A percentile compares a stretch with the other conserved stretches of the same genome.
These are phyloP conservation scores for Agonopterix arenella DNA, from an alignment of 2,888 invertebrate species.

Conservation along the genomic window DNA sequence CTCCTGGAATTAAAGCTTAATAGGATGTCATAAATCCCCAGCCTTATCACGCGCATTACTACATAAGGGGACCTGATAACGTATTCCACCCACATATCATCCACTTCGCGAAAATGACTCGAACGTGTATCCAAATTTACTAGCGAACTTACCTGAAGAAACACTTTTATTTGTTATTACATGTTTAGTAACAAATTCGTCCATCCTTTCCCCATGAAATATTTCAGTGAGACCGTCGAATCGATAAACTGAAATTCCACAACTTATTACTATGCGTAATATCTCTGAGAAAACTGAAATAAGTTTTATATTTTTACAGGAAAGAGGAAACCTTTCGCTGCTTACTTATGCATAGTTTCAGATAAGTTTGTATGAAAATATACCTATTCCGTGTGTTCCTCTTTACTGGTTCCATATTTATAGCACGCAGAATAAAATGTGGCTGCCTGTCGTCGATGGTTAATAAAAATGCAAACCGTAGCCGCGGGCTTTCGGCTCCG, in stretches of 20 bases:
- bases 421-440: slow-evolving; percentile 72
- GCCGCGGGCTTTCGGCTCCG: slow-evolving; percentile 53
- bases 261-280: too few relatives aligned
- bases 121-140: slow-evolving; percentile 17
- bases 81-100: slow-evolving; percentile 51
- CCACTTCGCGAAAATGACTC: slow-evolving; percentile 54
- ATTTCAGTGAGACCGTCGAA: too few relatives aligned
- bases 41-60: slow-evolving; percentile 43
- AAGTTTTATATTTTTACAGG: slow-evolving; percentile 13
- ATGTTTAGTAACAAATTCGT: too few relatives aligned
- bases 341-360: slow-evolving; percentile 70
- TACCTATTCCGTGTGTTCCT: slow-evolving; percentile 51
- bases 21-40: slow-evolving; percentile 5
- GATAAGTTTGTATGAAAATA: slow-evolving; percentile 69
- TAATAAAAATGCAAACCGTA: slow-evolving; percentile 74
- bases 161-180: too few relatives aligned
- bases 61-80: slow-evolving; percentile 44
- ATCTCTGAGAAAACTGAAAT: background rate
- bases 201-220: too few relatives aligned
- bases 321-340: slow-evolving; percentile 39
- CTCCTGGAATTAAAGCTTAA: slow-evolving; percentile 11
- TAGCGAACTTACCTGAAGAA: background rate
- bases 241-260: too few relatives aligned
- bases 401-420: slow-evolving; percentile 68
- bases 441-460: slow-evolving; percentile 58